Percentiles rank a stretch among this genome's conserved stretches.
These are phyloP conservation scores for Sphinx pinastri DNA, from an alignment of 2,888 invertebrate species.

Conservation along the genomic window DNA sequence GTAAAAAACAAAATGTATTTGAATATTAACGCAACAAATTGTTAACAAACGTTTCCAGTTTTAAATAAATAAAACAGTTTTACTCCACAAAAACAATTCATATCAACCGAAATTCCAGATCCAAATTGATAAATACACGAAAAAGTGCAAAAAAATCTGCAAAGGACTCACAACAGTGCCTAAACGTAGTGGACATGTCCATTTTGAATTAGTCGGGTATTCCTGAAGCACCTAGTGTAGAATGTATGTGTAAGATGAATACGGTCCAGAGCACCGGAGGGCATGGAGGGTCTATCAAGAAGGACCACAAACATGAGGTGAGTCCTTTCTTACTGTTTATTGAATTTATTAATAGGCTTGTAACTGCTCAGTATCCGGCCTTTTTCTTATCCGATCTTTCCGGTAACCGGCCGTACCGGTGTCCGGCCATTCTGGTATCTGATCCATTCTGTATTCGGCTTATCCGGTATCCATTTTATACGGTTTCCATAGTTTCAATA, in stretches of 20 bases:
- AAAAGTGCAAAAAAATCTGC: constrained; percentile 55
- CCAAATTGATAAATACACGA: constrained; percentile 13
- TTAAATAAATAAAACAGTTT: too few species aligned
- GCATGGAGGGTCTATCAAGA: constrained; percentile 83
- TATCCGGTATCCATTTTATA: too few species aligned
- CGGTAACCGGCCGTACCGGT: too few species aligned
- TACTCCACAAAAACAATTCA: neutral
- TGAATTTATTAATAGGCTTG: neutral
- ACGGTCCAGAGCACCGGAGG: constrained; percentile 87
- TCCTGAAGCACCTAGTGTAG: constrained; percentile 34
- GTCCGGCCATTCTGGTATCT: too few species aligned
- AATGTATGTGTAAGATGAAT: constrained; percentile 74
- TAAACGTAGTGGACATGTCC: constrained; percentile 64
- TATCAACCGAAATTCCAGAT: neutral
- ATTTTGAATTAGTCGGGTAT: constrained; percentile 56
- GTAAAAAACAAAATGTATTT: too few species aligned
- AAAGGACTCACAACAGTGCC: constrained; percentile 64
- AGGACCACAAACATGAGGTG: constrained; percentile 85
- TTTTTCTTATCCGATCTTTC: too few species aligned
- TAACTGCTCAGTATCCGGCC: too few species aligned
- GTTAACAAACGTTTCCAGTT: too few species aligned
- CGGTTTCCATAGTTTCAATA: too few species aligned
- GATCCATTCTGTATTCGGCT: too few species aligned
- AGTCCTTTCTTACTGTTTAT: constrained; percentile 42
- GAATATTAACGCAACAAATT: too few species aligned